These are phyloP conservation scores for Galaxea fascicularis DNA, from an alignment of 92 coral and sea anemone species.

Conservation along the genomic window DNA sequence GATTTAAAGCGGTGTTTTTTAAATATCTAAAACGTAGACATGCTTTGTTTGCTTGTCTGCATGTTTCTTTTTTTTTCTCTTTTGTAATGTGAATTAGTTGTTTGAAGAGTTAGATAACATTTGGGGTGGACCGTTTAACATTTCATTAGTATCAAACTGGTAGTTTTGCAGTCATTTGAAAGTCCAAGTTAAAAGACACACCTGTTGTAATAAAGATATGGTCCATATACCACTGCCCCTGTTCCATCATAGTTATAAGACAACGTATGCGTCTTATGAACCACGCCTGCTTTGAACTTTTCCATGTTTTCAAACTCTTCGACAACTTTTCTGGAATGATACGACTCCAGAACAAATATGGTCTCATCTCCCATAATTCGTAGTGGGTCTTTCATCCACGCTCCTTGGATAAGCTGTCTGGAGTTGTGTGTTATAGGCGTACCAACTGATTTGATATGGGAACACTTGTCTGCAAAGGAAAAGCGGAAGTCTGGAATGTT, in stretches of 20 bases:
- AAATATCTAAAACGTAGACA: not conserved
- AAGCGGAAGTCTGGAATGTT: too few species aligned
- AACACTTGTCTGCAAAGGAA: constrained; percentile 46
- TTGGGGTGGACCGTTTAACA: too few species aligned
- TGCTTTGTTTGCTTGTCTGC: not conserved
- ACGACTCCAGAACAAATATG: constrained; percentile 55
- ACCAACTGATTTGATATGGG: constrained; percentile 40
- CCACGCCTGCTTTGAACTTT: too few species aligned
- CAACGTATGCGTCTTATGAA: constrained; percentile 38
- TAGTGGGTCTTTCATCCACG: constrained; percentile 72
- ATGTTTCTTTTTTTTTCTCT: not conserved
- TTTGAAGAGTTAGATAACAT: too few species aligned
- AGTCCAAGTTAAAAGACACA: too few species aligned
- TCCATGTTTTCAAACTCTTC: too few species aligned
- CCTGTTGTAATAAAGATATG: constrained; percentile 67
- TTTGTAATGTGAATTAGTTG: not conserved
- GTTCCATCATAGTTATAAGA: constrained; percentile 61
- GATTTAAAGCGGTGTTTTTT: not conserved
- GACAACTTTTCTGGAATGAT: accelerated
- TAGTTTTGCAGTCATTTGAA: too few species aligned
- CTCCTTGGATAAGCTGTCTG: not conserved
- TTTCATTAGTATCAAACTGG: too few species aligned
- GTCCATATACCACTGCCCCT: too few species aligned
- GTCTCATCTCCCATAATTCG: constrained; percentile 42
- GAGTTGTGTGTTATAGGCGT: constrained; percentile 50